A percentile compares a stretch with the other conserved stretches of the same genome.
These are phyloP conservation scores for Drosophila nebulosa DNA, from an alignment of 1,140 invertebrate genomes.

Conservation along the genomic window DNA sequence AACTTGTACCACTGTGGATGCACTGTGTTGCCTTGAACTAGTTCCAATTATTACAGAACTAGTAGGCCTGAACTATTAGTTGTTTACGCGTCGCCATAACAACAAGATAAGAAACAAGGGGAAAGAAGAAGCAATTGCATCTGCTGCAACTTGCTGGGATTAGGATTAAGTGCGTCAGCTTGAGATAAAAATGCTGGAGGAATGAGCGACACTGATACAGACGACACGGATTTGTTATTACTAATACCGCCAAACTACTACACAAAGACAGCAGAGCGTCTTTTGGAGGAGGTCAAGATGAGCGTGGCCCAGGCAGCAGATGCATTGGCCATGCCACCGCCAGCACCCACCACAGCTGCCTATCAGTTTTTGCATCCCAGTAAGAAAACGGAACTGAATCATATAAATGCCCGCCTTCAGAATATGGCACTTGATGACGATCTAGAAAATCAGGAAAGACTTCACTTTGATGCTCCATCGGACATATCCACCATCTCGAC, in stretches of 20 bases:
- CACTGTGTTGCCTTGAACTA: neutral
- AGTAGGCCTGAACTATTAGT: neutral
- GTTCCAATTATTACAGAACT: neutral
- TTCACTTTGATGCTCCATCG: slow-evolving; percentile 43
- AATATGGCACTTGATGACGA: slow-evolving; percentile 49
- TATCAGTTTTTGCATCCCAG: slow-evolving; percentile 65
- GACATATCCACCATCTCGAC: slow-evolving; percentile 74
- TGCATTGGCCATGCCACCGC: slow-evolving; percentile 57
- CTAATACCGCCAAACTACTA: slow-evolving; percentile 88
- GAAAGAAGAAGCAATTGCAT: slow-evolving; percentile 14
- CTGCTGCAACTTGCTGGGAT: slow-evolving; percentile 9
- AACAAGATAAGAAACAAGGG: slow-evolving; percentile 12
- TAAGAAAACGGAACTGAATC: slow-evolving; percentile 68
- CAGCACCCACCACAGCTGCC: slow-evolving; percentile 47
- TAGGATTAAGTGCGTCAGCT: neutral
- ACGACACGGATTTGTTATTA: slow-evolving; percentile 90
- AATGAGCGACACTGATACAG: slow-evolving; percentile 89
- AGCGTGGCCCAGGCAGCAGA: slow-evolving; percentile 31
- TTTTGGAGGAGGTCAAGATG: slow-evolving; percentile 38
- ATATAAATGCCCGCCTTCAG: slow-evolving; percentile 64
- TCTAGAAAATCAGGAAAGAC: neutral
- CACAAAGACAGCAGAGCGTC: slow-evolving; percentile 70
- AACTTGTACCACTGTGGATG: neutral
- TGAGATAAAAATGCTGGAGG: slow-evolving; percentile 69
- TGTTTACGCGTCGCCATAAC: slow-evolving; percentile 39